Evolutionary conservation across 2,113 vertebrate species (phyloP), one percentile per base, ranked within the genome.

Genomic region (Phoenicopterus ruber): DNA sequence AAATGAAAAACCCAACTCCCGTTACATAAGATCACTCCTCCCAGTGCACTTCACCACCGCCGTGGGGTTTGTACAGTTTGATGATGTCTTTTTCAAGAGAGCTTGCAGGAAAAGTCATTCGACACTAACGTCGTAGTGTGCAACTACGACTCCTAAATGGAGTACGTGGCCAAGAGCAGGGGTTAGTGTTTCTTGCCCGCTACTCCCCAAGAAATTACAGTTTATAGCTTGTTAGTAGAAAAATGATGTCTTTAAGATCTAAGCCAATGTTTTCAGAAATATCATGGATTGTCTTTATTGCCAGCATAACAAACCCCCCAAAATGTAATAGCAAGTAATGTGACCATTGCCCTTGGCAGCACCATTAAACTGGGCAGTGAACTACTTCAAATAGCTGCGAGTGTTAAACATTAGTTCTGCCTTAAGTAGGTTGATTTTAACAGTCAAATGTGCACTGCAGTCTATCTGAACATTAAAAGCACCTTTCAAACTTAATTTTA

Each of bases 401-500:
- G 93, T 97, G 97, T 98, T 98, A 96, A 97, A 97, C 98, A 98
- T 98, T 98, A 98, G 98, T 97, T 98, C 96, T 97, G 97, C 94
- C 91, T 97, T 98, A 98, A 98, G 95, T 97, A 97, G 97, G 97
- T 88, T 97, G 96, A 61, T 91, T 97, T 97, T 93, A 98, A 96
- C 78, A 95, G 88, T 82, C 96, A 96, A 97, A 97, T 97, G 94
- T 97, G 94, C 97, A 84, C 97, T 94, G 93, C 97, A 97, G 97
- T 96, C 97, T 97, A 95, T 90, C 96, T 85, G 93, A 97, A 97
- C 97, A 98, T 98, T 98, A 98, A 98, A 98, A 98, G 96, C 96
- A 98, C 97, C 96, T 98, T 97, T 98, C 95, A 93, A 96, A 97
- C 96, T 97, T 98, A 97, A 98, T 98, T 98, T 98, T 97, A 98